phyloP scores from a whole-genome alignment of 2,888 invertebrate species.

The Limnephilus auricula region DNA sequence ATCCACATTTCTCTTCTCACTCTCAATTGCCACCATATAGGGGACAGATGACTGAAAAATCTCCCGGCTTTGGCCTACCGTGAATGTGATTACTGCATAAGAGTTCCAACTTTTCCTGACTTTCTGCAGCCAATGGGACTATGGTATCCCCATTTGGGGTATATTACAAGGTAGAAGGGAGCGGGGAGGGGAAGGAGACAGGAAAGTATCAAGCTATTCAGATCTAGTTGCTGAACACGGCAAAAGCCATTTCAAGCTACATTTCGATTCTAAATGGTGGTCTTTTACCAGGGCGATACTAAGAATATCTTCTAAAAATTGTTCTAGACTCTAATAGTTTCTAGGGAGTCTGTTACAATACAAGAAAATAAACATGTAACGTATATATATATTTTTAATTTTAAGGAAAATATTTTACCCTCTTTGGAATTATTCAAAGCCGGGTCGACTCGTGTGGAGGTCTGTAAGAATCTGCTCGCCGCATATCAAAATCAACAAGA shows the following conservation, averaged over 20 bases:
- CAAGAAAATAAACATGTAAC: background rate
- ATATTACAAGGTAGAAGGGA: too few relatives aligned
- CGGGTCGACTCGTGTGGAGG: constrained; percentile 88
- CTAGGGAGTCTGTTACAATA: background rate
- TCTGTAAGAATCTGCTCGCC: constrained; percentile 89
- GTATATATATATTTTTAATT: background rate
- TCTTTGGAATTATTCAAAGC: constrained; percentile 93
- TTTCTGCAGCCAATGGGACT: too few relatives aligned
- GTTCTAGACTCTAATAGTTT: background rate
- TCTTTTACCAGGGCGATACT: too few relatives aligned
- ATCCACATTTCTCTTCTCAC: background rate
- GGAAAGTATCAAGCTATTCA: too few relatives aligned
- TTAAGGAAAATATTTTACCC: constrained; percentile 92
- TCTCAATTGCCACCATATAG: background rate
- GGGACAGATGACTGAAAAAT: background rate
- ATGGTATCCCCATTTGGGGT: too few relatives aligned
- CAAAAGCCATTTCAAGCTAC: too few relatives aligned
- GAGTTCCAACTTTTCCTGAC: too few relatives aligned
- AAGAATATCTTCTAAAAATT: too few relatives aligned
- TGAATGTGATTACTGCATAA: too few relatives aligned
- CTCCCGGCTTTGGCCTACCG: background rate
- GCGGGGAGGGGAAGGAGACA: too few relatives aligned
- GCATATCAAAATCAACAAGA: constrained; percentile 75
- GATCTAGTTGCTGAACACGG: too few relatives aligned
- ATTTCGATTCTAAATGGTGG: too few relatives aligned